Evolutionary conservation across 1,140 invertebrate species (phyloP), one percentile per base, ranked within the genome.

Genomic region (Drosophila nasuta): DNA sequence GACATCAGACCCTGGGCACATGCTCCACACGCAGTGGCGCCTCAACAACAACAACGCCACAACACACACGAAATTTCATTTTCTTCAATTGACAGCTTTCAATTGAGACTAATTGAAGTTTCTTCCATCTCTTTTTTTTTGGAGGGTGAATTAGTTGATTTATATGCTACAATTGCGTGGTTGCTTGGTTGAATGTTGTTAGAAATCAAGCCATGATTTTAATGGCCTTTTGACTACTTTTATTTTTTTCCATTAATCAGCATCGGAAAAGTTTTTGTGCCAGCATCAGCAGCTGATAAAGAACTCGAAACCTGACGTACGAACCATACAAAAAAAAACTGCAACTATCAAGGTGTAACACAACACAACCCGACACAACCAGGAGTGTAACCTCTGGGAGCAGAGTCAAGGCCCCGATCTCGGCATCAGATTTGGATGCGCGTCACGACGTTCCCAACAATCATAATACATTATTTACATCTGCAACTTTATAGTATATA

Each of bases 31-130:
- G 20, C 57, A 43, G 4, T 43, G 28, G 52, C 64, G 46, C 51
- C 52, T 38, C 28, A 49, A 62, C 15, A 48, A 48, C 1, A 48
- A 8, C 5, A 48, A 48, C 13, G 20, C 20, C 3, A 0, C 20
- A 3, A 48, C 30, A 48, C 5, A 48, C 13, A 48, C 8, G 20
- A 68, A 57, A 77, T 62, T 77, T 77, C 70, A 57, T 65, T 62
- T 57, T 43, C 51, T 63, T 67, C 73, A 81, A 81, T 80, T 82
- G 72, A 87, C 71, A 79, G 75, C 71, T 71, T 74, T 63, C 75
- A 87, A 86, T 80, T 82, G 82, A 80, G 67, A 64, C 63, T 73
- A 86, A 82, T 82, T 80, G 71, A 82, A 77, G 71, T 75, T 73
- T 48, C 15, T 56, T 41, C 25, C 7, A 11, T 8, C 17, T 54